phyloP scores from a whole-genome alignment of 2,113 vertebrate species.

The Caranx ignobilis region DNA sequence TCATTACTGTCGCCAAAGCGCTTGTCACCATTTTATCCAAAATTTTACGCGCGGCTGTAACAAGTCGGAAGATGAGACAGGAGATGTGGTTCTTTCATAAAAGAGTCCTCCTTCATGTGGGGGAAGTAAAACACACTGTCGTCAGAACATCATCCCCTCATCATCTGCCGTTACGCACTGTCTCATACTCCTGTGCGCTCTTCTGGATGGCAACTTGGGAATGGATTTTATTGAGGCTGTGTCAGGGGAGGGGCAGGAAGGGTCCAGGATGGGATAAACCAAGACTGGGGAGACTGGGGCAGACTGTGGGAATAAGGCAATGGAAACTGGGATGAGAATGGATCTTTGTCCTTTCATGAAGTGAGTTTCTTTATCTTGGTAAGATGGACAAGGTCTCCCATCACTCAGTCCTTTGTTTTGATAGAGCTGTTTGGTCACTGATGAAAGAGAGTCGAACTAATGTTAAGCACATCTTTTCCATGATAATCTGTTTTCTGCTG shows the following conservation, averaged over 20 bases:
- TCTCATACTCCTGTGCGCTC: conserved; percentile 22
- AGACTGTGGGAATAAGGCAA: conserved; percentile 23
- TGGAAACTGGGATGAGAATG: neutral
- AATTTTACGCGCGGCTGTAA: conserved; percentile 48
- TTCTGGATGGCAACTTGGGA: conserved; percentile 42
- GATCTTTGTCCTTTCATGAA: conserved; percentile 36
- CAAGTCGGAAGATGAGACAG: neutral
- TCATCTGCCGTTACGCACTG: conserved; percentile 4
- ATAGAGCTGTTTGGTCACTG: conserved; percentile 11
- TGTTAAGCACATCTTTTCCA: neutral
- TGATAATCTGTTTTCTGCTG: neutral
- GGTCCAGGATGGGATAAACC: conserved; percentile 44
- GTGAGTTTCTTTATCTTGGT: conserved; percentile 40
- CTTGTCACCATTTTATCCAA: conserved; percentile 43
- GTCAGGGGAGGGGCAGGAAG: conserved; percentile 65
- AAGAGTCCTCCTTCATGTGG: neutral
- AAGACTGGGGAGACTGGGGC: conserved; percentile 34
- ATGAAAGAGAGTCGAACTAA: conserved; percentile 24
- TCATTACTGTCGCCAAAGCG: conserved; percentile 69
- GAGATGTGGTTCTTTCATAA: neutral
- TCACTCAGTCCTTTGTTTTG: conserved; percentile 38
- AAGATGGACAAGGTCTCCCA: conserved; percentile 23
- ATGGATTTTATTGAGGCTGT: conserved; percentile 53
- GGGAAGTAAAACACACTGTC: neutral
- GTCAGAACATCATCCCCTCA: neutral